Conservation (phyloP, 1,140 invertebrate species). For the Ceratina calcarata region DNA sequence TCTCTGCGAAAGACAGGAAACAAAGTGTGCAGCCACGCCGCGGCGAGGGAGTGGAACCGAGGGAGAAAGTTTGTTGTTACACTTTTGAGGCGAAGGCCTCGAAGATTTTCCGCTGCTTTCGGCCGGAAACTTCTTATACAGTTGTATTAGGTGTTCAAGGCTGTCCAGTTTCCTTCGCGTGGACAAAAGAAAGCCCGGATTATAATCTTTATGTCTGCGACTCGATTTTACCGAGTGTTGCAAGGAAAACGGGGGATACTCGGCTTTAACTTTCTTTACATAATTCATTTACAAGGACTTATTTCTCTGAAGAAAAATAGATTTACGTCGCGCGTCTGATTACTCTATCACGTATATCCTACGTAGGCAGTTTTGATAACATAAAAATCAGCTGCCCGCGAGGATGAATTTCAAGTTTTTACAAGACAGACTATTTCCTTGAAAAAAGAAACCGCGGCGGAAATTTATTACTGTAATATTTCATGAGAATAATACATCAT, state of each 20-base stretch:
- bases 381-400: neutral
- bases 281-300: no score
- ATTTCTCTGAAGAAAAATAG: neutral
- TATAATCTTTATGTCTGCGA: neutral
- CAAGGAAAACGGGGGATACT: no score
- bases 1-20: slow-evolving; percentile 19
- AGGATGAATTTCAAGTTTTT: neutral
- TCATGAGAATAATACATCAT: neutral
- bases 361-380: no score
- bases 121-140: slow-evolving; percentile 16
- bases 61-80: slow-evolving; percentile 32
- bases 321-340: neutral
- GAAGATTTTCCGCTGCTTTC: slow-evolving; percentile 1
- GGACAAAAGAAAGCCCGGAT: neutral
- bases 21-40: neutral
- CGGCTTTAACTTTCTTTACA: no score
- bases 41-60: neutral
- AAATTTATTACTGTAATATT: slow-evolving; percentile 9
- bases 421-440: neutral
- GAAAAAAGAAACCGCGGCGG: neutral
- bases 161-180: neutral
- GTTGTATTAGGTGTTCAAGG: slow-evolving; percentile 25
- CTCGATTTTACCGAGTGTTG: no score
- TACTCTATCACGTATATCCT: no score
- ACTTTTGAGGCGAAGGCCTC: slow-evolving; percentile 4